phyloP scores from a whole-genome alignment of 2,797 vertebrate species.

The Allobates femoralis region DNA sequence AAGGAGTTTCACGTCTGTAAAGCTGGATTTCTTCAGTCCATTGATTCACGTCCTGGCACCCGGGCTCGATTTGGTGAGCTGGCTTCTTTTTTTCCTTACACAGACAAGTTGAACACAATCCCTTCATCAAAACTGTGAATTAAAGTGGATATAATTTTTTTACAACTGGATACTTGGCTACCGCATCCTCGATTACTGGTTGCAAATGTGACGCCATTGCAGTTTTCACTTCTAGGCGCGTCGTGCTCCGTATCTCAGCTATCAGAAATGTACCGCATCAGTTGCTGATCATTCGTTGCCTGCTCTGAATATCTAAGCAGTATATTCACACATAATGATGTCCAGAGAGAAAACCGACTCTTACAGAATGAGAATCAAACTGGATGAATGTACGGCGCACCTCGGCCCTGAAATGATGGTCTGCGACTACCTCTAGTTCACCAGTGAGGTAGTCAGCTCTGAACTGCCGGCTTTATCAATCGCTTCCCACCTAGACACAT shows the following conservation, averaged over 20 bases:
- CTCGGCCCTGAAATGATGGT: not conserved
- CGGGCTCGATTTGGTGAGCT: no score
- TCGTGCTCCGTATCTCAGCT: not conserved
- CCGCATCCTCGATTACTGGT: not conserved
- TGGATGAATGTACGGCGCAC: not conserved
- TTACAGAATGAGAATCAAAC: constrained; percentile 2
- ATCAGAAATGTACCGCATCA: not conserved
- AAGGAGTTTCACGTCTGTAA: no score
- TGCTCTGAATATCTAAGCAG: constrained; percentile 7
- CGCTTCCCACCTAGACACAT: not conserved
- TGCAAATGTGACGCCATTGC: not conserved
- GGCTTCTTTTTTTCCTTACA: no score
- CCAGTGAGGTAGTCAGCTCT: not conserved
- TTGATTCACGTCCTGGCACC: no score
- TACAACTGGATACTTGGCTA: not conserved
- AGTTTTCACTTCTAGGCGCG: not conserved
- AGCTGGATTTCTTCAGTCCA: no score
- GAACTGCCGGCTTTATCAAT: not conserved
- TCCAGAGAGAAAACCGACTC: constrained; percentile 6
- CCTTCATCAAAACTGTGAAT: no score
- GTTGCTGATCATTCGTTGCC: not conserved
- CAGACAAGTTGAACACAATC: no score
- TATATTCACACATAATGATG: constrained; percentile 20
- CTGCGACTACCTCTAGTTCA: not conserved
- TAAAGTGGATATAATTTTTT: not conserved